Evolutionary conservation across 2,113 vertebrate genomes (phyloP).

Genomic region (Bambusicola thoracicus): DNA sequence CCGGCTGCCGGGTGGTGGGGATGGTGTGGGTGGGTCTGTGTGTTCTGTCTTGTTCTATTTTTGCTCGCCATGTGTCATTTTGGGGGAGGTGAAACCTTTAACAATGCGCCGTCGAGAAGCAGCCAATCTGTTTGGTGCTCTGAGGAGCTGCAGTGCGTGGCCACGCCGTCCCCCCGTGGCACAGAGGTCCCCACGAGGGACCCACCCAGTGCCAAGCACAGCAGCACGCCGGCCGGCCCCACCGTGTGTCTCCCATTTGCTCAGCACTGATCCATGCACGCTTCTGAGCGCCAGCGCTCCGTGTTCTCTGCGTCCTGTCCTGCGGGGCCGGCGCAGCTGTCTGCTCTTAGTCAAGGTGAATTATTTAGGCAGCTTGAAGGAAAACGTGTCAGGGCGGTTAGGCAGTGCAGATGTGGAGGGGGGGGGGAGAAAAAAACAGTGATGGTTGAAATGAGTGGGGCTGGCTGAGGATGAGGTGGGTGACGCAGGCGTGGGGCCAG

Average conservation of each 20-base stretch:
- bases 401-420: neutral
- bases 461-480: accelerated
- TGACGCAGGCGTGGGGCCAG: neutral
- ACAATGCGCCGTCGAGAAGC: conserved; percentile 38
- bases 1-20: conserved; percentile 52
- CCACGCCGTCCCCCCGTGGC: neutral
- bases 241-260: neutral
- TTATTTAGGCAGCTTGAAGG: conserved; percentile 25
- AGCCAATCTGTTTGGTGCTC: conserved; percentile 12
- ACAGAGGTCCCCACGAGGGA: neutral
- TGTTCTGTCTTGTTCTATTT: conserved; percentile 75
- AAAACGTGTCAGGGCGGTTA: neutral
- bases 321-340: neutral
- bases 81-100: conserved; percentile 71
- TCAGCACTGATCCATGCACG: neutral
- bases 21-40: conserved; percentile 64
- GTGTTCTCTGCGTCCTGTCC: neutral
- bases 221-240: no score
- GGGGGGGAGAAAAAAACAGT: neutral
- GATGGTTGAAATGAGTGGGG: neutral
- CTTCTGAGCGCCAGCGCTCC: neutral
- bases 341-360: neutral
- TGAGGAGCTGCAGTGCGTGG: neutral
- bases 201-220: no score
- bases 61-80: conserved; percentile 62